Evolutionary conservation across 2,797 vertebrate species (phyloP), one percentile per base, ranked within the genome.

Genomic region (Labroides dimidiatus): DNA sequence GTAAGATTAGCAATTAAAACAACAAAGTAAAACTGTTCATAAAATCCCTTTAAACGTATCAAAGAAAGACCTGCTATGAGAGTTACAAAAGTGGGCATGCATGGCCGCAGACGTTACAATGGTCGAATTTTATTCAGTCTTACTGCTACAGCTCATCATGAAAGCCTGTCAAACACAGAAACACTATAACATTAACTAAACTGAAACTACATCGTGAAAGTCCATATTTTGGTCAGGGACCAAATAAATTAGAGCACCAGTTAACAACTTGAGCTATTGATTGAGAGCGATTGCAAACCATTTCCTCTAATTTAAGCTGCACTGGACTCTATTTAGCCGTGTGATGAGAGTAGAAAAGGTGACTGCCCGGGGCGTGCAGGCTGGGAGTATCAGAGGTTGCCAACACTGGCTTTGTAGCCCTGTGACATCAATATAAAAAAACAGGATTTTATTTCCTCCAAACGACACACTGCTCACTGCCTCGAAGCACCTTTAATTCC

Each of bases 261-360:
- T 63, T 24, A 19, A 21, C 30, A 30, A 48, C 20, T 11, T 48
- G 43, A 13, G 2, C 14, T 17, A 42, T 42, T 15, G 15, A 42
- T 16, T 42, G 41, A 42, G 41, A 16, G 14, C 1, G 14, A 42
- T 14, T 45, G 44, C 10, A 7, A 17, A 10, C 9, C 44, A 45
- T 20, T 51, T 37, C 42, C 20, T 54, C 43, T 14, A 47, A 45
- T 37, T 65, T 65, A 55, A 37, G 41, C 10, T 36, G 44, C 14
- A 21, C 12, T 11, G 9, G 7, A 16, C 50, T 64, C n/a, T 43
- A 43, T 53, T 64, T 53, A 45, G 41, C 24, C 23, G 27, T 64
- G 61, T 39, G 37, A 64, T 64, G 24, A 52, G 24, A 64, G 43
- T 51, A 52, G 24, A 64, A 49, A 33, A 21, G 61, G 61, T 43